These are phyloP conservation scores for Austrolebias charrua DNA, from an alignment of 2,797 vertebrate genomes.

Conservation along the genomic window DNA sequence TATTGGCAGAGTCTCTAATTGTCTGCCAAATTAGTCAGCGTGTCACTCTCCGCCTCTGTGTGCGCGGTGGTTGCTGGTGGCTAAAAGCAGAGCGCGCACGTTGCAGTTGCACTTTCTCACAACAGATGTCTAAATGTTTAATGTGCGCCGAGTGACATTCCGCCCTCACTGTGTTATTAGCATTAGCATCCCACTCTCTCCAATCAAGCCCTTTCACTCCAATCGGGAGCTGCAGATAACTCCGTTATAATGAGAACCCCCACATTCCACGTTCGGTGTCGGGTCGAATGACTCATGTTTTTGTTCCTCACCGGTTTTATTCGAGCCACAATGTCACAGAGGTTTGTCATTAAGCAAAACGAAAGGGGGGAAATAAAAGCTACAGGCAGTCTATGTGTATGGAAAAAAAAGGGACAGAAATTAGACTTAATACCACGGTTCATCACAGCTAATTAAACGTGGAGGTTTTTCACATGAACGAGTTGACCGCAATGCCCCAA, in stretches of 20 bases:
- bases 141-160: constrained; percentile 71
- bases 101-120: constrained; percentile 55
- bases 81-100: constrained; percentile 54
- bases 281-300: constrained; percentile 56
- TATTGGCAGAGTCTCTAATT: constrained; percentile 63
- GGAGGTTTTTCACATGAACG: constrained; percentile 30
- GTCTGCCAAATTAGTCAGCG: constrained; percentile 45
- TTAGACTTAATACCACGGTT: constrained; percentile 36
- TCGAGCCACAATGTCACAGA: constrained; percentile 49
- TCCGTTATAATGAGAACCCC: constrained; percentile 71
- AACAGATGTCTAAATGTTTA: constrained; percentile 77
- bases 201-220: constrained; percentile 70
- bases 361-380: constrained; percentile 7
- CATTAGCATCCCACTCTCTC: constrained; percentile 65
- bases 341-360: constrained; percentile 59
- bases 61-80: constrained; percentile 30
- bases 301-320: constrained; percentile 47
- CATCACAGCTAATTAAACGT: constrained; percentile 51
- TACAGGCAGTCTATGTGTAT: constrained; percentile 39
- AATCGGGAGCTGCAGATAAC: constrained; percentile 64
- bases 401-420: constrained; percentile 38
- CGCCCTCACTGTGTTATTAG: constrained; percentile 70
- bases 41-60: constrained; percentile 46
- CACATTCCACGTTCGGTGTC: constrained; percentile 36
- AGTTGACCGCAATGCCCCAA: constrained; percentile 28